Percentiles rank a stretch among this genome's conserved stretches.
These are phyloP conservation scores for Pontoporia blainvillei DNA, from an alignment of 2,113 vertebrate genomes.

Conservation along the genomic window DNA sequence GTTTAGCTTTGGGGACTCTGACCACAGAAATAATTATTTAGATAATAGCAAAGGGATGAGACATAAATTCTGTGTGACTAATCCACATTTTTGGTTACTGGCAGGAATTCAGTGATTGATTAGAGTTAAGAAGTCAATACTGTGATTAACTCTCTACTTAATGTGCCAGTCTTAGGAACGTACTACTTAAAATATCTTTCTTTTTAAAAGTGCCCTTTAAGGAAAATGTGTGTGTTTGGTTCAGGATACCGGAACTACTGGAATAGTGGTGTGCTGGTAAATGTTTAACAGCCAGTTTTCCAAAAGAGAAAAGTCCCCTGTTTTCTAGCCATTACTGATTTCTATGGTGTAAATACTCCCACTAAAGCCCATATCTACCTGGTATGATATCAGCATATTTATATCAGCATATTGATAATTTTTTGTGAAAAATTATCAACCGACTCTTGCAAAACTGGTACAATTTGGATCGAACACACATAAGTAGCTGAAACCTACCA, in stretches of 20 bases:
- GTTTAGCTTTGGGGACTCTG: background rate
- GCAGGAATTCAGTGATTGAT: conserved; percentile 40
- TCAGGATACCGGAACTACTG: background rate
- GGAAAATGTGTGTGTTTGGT: background rate
- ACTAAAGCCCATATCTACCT: background rate
- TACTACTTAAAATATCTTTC: conserved; percentile 8
- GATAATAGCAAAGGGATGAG: background rate
- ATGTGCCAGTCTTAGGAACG: conserved; percentile 1
- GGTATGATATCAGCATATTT: background rate
- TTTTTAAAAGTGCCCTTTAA: background rate
- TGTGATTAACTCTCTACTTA: conserved; percentile 43
- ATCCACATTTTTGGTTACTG: conserved; percentile 30
- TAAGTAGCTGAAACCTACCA: background rate
- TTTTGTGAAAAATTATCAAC: background rate
- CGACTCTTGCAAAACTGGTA: background rate
- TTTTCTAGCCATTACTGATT: background rate
- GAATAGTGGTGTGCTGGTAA: background rate
- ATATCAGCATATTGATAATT: background rate
- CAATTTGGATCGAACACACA: background rate
- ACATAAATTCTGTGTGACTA: conserved; percentile 24
- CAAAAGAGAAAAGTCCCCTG: background rate
- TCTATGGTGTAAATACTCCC: background rate
- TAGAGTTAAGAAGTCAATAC: conserved; percentile 34
- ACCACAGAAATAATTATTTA: conserved; percentile 46
- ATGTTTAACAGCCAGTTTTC: background rate